Percentiles rank a stretch among this genome's conserved stretches.
Evolutionary conservation across 1,140 invertebrate genomes (phyloP).

Genomic region (Drosophila tropicalis): DNA sequence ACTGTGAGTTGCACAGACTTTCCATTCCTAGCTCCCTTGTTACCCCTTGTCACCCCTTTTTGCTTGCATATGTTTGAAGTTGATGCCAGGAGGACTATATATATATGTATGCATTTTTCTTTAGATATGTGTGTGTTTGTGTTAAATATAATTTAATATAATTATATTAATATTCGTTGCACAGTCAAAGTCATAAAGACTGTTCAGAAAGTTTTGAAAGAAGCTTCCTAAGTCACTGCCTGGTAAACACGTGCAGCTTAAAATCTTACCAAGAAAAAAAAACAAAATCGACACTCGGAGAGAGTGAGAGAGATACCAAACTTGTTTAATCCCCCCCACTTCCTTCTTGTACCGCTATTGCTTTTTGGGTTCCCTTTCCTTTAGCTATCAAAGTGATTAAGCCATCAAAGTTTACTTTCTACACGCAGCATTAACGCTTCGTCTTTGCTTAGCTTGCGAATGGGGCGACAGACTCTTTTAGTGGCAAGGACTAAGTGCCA

Average conservation of each 20-base stretch:
- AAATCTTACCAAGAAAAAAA: not conserved
- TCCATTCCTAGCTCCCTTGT: not conserved
- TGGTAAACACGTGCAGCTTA: constrained; percentile 61
- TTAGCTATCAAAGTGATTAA: constrained; percentile 69
- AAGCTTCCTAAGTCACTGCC: constrained; percentile 27
- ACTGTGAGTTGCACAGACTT: constrained; percentile 37
- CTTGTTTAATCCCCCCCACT: not conserved
- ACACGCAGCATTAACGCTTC: constrained; percentile 80
- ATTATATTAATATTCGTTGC: too few species aligned
- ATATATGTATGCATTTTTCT: constrained; percentile 32
- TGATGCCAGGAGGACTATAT: constrained; percentile 33
- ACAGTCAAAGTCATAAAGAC: too few species aligned
- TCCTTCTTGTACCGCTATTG: not conserved
- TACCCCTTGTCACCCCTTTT: not conserved
- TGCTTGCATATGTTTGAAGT: constrained; percentile 61
- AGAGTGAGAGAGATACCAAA: not conserved
- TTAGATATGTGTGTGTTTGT: constrained; percentile 46
- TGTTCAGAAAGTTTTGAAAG: constrained; percentile 61
- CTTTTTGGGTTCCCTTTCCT: constrained; percentile 1
- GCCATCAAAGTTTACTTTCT: constrained; percentile 78
- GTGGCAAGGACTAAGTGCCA: constrained; percentile 33
- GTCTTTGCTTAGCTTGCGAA: constrained; percentile 54
- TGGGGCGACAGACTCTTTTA: not conserved
- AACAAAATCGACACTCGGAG: constrained; percentile 43
- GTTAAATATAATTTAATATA: constrained; percentile 83